A percentile compares a stretch with the other conserved stretches of the same genome.
Evolutionary conservation across 1,140 invertebrate genomes (phyloP).

Genomic region (Steinernema khuongi): DNA sequence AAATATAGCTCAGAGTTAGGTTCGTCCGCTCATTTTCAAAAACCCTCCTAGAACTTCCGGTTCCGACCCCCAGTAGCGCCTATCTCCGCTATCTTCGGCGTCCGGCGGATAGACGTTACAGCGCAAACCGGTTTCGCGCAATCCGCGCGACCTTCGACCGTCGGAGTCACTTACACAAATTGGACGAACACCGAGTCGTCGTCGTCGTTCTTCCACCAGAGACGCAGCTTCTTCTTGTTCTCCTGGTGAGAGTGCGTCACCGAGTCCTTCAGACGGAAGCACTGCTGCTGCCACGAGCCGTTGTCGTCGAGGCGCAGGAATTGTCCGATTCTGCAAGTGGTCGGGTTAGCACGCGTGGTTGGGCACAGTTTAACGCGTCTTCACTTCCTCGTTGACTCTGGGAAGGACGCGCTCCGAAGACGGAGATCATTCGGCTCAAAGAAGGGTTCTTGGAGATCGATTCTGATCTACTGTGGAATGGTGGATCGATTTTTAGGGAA

Average conservation of each 20-base stretch:
- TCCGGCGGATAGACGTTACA: neutral
- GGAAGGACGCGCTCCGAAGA: too few relatives aligned
- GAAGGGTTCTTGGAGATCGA: too few relatives aligned
- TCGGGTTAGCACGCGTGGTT: conserved; percentile 7
- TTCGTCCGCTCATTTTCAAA: too few relatives aligned
- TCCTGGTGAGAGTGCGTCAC: conserved; percentile 56
- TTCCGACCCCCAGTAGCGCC: conserved; percentile 14
- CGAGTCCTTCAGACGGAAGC: conserved; percentile 45
- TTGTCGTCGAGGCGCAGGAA: conserved; percentile 56
- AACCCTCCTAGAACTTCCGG: too few relatives aligned
- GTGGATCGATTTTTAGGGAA: too few relatives aligned
- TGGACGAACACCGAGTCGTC: conserved; percentile 45
- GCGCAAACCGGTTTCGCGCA: neutral
- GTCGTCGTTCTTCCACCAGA: conserved; percentile 56
- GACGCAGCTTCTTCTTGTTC: conserved; percentile 44
- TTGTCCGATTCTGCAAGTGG: conserved; percentile 51
- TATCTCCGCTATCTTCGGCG: neutral
- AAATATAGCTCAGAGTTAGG: neutral
- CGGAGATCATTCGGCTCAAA: too few relatives aligned
- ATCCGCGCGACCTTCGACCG: conserved; percentile 7
- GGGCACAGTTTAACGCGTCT: neutral
- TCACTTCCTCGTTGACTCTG: too few relatives aligned
- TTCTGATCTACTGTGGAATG: too few relatives aligned
- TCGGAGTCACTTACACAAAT: conserved; percentile 44
- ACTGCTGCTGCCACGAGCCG: conserved; percentile 53